Percentiles rank a stretch among this genome's conserved stretches.
phyloP scores from a whole-genome alignment of 2,888 invertebrate species.

The Andrena minutula region DNA sequence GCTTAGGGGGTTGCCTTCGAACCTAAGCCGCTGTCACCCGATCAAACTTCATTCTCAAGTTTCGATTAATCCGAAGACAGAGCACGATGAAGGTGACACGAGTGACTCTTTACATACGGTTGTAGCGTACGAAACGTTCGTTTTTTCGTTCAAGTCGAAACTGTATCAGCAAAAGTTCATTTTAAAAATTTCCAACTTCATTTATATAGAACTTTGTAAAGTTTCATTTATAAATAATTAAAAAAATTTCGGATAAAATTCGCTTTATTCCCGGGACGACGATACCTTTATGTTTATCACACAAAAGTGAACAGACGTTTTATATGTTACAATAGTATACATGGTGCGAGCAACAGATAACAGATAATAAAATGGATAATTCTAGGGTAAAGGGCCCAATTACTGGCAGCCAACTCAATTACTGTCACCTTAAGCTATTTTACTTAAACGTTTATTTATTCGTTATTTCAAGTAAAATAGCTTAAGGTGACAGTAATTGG shows the following conservation, averaged over 20 bases:
- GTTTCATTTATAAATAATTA: no score
- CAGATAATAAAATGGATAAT: no score
- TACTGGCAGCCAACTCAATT: no score
- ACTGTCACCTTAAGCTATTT: no score
- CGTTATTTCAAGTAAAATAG: no score
- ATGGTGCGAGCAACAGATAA: not conserved
- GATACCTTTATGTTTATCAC: no score
- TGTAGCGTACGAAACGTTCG: not conserved
- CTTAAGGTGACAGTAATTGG: no score
- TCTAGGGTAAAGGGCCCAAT: no score
- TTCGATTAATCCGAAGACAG: not conserved
- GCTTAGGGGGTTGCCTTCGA: not conserved
- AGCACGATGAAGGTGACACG: not conserved
- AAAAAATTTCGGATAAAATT: no score
- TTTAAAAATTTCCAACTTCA: not conserved
- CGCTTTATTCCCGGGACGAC: no score
- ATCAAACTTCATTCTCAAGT: not conserved
- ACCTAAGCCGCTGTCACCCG: not conserved
- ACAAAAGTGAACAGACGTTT: not conserved
- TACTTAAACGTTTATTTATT: no score
- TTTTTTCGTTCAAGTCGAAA: not conserved
- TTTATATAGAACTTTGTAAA: not conserved
- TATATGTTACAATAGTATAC: not conserved
- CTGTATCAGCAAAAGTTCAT: not conserved
- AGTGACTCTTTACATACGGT: not conserved